Base-by-base conservation (phyloP, 2,797 vertebrate species). In the Muscicapa striata region DNA sequence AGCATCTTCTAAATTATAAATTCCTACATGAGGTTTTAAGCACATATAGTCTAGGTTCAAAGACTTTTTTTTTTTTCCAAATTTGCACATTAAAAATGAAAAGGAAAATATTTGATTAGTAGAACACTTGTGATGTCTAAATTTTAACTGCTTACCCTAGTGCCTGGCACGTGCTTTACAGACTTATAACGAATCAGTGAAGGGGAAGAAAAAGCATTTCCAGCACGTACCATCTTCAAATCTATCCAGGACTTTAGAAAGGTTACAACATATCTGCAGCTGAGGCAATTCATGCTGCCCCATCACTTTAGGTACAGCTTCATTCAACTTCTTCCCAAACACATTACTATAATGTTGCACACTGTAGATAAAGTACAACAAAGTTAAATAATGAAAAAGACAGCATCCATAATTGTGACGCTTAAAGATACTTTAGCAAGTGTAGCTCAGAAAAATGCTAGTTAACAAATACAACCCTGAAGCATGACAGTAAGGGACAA, bases 401-500 rank as follows among this genome's bases (percentile, higher is more conserved):
- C 2, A 64, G 18, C 51, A 75, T 68, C 69, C 2, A 2, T 74
- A 59, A 57, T 5, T 24, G 10, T 41, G 55, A 84, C 46, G 32
- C 54, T 68, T 38, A n/a, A 48, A 54, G 58, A n/a, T 30, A 64
- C 15, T 64, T 83, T 0, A 90, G 51, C 54, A 86, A 75, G 23
- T 24, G 19, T 15, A 85, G 46, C 62, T 75, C 54, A 86, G 76
- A 76, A 94, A 89, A 96, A 92, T 43, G 74, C 17, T 91, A 64
- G 46, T 66, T 66, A 78, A 48, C 13, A 93, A 78, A 69, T 22
- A 59, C n/a, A 94, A 76, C 76, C 76, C 84, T 93, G 89, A 78
- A 93, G 88, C 14, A 34, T 2, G 17, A 72, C 36, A 76, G 21
- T 72, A 91, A 81, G 41, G 72, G 22, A 80, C 14, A 84, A 48